These are phyloP conservation scores for Lates japonicus DNA, from an alignment of 2,797 vertebrate species.

Conservation along the genomic window DNA sequence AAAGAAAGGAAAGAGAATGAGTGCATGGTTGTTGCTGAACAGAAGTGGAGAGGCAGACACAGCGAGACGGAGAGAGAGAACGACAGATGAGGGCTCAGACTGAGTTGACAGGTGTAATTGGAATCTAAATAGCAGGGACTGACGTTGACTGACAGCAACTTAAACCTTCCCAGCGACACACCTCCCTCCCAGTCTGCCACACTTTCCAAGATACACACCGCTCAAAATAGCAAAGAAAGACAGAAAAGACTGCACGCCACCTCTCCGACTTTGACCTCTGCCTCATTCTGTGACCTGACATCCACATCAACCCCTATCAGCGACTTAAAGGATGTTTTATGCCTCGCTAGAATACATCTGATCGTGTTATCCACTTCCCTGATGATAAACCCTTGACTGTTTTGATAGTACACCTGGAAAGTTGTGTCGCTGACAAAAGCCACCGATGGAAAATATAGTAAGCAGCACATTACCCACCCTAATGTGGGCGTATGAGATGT, in stretches of 20 bases:
- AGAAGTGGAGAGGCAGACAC: slow-evolving; percentile 42
- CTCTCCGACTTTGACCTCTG: slow-evolving; percentile 42
- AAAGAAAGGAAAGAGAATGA: slow-evolving; percentile 66
- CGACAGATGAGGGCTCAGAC: slow-evolving; percentile 69
- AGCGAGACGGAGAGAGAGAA: slow-evolving; percentile 35
- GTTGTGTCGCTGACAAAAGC: slow-evolving; percentile 16
- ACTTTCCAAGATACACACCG: slow-evolving; percentile 26
- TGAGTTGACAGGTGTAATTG: slow-evolving; percentile 84
- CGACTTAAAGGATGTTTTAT: not conserved
- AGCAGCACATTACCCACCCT: slow-evolving; percentile 42
- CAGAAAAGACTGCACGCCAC: not conserved
- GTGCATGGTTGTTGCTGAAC: slow-evolving; percentile 59
- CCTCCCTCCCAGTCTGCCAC: slow-evolving; percentile 38
- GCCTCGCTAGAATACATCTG: not conserved
- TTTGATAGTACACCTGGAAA: not conserved
- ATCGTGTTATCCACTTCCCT: not conserved
- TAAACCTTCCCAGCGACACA: slow-evolving; percentile 61
- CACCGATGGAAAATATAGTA: slow-evolving; percentile 13
- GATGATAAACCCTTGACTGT: not conserved
- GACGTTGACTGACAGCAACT: slow-evolving; percentile 80
- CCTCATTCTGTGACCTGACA: slow-evolving; percentile 32
- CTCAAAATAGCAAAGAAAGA: slow-evolving; percentile 30
- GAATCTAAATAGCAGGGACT: slow-evolving; percentile 79
- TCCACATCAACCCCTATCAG: slow-evolving; percentile 26
- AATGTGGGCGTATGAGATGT: slow-evolving; percentile 61